Evolutionary conservation across 2,888 invertebrate genomes (phyloP).

Genomic region (Tenthredo scrophulariae): DNA sequence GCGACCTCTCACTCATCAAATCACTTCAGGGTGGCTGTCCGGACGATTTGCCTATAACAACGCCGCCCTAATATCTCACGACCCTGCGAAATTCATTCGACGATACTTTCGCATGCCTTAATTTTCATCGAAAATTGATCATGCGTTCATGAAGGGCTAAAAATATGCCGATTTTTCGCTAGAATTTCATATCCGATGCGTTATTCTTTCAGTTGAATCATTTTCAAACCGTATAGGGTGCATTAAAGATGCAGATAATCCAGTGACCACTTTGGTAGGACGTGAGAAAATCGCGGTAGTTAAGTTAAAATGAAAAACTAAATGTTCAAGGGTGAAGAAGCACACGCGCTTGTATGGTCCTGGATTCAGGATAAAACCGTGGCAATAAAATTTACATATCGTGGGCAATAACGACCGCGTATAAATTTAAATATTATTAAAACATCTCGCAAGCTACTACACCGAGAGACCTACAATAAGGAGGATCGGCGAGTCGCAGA

Average conservation of each 20-base stretch:
- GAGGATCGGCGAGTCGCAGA: background rate
- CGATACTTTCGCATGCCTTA: background rate
- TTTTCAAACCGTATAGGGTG: background rate
- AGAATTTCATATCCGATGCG: background rate
- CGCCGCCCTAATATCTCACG: conserved; percentile 36
- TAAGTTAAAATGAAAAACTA: background rate
- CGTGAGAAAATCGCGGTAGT: conserved; percentile 6
- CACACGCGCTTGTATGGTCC: background rate
- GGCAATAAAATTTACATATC: conserved; percentile 55
- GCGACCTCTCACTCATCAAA: conserved; percentile 36
- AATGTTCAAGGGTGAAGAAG: background rate
- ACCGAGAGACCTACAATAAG: background rate
- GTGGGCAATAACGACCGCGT: conserved; percentile 55
- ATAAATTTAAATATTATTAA: conserved; percentile 56
- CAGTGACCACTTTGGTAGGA: background rate
- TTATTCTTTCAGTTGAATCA: background rate
- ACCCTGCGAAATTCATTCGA: background rate
- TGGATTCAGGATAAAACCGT: conserved; percentile 37
- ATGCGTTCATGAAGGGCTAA: background rate
- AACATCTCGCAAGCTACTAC: conserved; percentile 16
- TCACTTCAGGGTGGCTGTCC: conserved; percentile 18
- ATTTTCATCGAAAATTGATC: background rate
- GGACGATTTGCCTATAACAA: conserved; percentile 26
- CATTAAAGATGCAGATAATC: background rate
- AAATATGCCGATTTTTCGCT: background rate